A percentile compares a stretch with the other conserved stretches of the same genome.
These are phyloP conservation scores for Theristicus caerulescens DNA, from an alignment of 2,113 vertebrate species.

Conservation along the genomic window DNA sequence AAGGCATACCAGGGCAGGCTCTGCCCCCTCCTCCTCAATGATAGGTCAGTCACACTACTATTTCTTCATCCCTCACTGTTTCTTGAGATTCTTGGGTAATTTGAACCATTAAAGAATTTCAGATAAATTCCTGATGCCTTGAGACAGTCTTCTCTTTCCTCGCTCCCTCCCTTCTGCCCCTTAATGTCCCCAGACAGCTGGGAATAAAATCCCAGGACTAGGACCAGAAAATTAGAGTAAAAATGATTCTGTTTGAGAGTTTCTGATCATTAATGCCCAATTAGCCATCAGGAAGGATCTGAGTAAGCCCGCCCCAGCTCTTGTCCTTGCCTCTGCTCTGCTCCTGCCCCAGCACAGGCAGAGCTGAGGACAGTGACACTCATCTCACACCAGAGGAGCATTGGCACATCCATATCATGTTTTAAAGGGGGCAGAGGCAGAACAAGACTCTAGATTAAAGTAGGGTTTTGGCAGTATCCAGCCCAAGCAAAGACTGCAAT, in stretches of 20 bases:
- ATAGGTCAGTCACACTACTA: not conserved
- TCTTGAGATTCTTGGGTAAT: not conserved
- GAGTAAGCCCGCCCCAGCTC: not conserved
- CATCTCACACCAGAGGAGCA: not conserved
- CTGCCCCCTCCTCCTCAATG: not conserved
- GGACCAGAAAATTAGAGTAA: not conserved
- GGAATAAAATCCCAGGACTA: not conserved
- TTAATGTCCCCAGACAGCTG: not conserved
- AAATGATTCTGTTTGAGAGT: not conserved
- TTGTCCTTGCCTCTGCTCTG: not conserved
- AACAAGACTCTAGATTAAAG: not conserved
- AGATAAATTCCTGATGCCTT: not conserved
- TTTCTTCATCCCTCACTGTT: not conserved
- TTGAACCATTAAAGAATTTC: not conserved
- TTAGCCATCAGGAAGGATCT: not conserved
- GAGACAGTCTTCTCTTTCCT: not conserved
- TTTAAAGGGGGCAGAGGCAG: not conserved
- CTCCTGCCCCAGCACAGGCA: not conserved
- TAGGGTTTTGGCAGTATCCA: not conserved
- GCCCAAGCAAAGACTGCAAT: not conserved
- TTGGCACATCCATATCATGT: rapidly evolving
- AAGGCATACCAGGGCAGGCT: not conserved
- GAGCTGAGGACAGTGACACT: not conserved
- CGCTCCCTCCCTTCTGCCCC: no score
- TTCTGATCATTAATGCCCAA: not conserved